These are phyloP conservation scores for Lerista edwardsae DNA, from an alignment of 2,797 vertebrate species.

Conservation along the genomic window DNA sequence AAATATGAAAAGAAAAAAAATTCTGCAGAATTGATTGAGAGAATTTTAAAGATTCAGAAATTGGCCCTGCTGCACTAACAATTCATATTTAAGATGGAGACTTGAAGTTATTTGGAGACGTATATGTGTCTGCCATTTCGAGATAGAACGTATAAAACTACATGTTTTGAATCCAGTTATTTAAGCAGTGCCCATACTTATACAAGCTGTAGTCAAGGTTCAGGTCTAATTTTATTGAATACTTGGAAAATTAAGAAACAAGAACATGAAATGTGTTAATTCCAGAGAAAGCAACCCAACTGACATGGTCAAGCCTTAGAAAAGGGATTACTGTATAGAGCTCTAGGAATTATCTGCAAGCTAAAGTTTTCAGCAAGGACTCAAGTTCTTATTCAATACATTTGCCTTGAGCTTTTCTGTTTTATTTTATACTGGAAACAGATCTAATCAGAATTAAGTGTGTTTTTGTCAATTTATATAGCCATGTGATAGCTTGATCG, in stretches of 20 bases:
- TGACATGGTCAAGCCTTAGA: too few species aligned
- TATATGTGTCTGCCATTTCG: background rate
- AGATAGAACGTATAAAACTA: too few species aligned
- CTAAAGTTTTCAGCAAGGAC: background rate
- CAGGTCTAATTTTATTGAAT: slow-evolving; percentile 5
- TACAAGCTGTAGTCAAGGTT: background rate
- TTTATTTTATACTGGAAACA: background rate
- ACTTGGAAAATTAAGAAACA: background rate
- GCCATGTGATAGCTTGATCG: background rate
- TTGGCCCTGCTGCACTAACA: background rate
- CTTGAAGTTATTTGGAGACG: background rate
- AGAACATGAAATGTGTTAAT: background rate
- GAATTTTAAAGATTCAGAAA: background rate
- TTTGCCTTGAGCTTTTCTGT: background rate
- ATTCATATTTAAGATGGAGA: background rate
- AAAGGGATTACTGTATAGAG: background rate
- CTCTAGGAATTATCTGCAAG: background rate
- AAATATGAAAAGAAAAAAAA: background rate
- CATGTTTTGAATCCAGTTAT: background rate
- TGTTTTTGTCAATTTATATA: background rate
- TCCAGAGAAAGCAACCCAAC: too few species aligned
- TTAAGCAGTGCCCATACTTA: background rate
- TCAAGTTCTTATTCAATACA: background rate
- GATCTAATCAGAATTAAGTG: background rate
- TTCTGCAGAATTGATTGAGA: background rate